A percentile compares a stretch with the other conserved stretches of the same genome.
These are phyloP conservation scores for Brachyopa scutellaris DNA, from an alignment of 2,888 invertebrate genomes.

Conservation along the genomic window DNA sequence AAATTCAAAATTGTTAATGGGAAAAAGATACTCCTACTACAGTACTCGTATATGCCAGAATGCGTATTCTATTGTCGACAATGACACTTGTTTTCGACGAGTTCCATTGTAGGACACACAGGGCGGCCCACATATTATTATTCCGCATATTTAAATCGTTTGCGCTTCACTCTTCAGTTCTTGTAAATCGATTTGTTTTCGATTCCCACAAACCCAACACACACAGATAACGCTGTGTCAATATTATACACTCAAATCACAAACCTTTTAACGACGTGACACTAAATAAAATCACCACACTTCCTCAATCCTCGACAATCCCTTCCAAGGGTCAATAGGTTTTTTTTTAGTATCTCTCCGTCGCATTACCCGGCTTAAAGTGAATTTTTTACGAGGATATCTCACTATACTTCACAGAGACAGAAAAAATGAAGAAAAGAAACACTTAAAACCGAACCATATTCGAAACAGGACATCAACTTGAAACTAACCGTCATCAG, in stretches of 20 bases:
- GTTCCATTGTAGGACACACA: neutral
- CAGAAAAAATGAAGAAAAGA: neutral
- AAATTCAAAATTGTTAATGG: conserved; percentile 63
- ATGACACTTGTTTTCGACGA: conserved; percentile 29
- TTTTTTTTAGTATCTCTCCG: conserved; percentile 26
- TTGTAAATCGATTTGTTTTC: conserved; percentile 37
- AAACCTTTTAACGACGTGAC: conserved; percentile 51
- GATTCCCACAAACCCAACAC: neutral
- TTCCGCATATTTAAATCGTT: conserved; percentile 36
- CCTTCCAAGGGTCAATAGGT: conserved; percentile 44
- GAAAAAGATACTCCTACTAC: conserved; percentile 53
- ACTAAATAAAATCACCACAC: conserved; percentile 56
- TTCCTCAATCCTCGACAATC: conserved; percentile 15
- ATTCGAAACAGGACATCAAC: conserved; percentile 24
- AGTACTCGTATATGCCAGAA: too few species aligned
- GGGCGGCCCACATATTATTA: neutral
- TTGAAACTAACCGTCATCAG: conserved; percentile 6
- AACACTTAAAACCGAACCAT: conserved; percentile 21
- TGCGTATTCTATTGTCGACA: too few species aligned
- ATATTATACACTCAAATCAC: conserved; percentile 34
- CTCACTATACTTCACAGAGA: neutral
- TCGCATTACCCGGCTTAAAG: conserved; percentile 34
- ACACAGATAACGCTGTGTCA: too few species aligned
- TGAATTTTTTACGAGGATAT: conserved; percentile 45
- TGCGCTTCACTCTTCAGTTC: conserved; percentile 38